Conservation (phyloP, 2,888 invertebrate genomes). For the Zeuzera pyrina region DNA sequence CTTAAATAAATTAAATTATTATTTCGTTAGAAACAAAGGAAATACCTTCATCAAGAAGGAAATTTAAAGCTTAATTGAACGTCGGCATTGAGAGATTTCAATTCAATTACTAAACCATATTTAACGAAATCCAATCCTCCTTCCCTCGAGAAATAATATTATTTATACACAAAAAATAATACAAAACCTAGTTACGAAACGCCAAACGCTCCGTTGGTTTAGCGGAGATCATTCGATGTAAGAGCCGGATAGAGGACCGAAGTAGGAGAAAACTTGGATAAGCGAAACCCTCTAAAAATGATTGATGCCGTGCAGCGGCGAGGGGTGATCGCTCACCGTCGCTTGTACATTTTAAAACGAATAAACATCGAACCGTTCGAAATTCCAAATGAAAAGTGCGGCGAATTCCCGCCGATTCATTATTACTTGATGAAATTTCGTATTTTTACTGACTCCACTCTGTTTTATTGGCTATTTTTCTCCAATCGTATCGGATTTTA, state of each 20-base stretch:
- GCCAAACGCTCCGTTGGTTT: slow-evolving; percentile 65
- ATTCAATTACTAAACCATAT: slow-evolving; percentile 74
- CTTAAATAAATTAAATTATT: slow-evolving; percentile 47
- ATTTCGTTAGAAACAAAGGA: slow-evolving; percentile 56
- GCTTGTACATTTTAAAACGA: slow-evolving; percentile 59
- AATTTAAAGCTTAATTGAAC: slow-evolving; percentile 70
- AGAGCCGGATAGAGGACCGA: slow-evolving; percentile 58
- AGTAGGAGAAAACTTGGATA: slow-evolving; percentile 68
- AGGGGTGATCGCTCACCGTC: slow-evolving; percentile 43
- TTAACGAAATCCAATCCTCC: slow-evolving; percentile 74
- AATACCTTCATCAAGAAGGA: slow-evolving; percentile 56
- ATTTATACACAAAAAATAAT: slow-evolving; percentile 73
- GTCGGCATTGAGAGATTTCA: slow-evolving; percentile 74
- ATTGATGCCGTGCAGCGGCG: slow-evolving; percentile 60
- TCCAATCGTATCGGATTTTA: slow-evolving; percentile 35
- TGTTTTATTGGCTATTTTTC: slow-evolving; percentile 32
- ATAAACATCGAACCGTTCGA: slow-evolving; percentile 65
- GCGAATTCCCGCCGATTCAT: slow-evolving; percentile 43
- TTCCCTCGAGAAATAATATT: slow-evolving; percentile 70
- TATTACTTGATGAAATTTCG: slow-evolving; percentile 42
- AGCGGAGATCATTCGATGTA: slow-evolving; percentile 68
- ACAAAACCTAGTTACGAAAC: slow-evolving; percentile 59
- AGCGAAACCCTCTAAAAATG: slow-evolving; percentile 73
- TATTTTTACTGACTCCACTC: slow-evolving; percentile 26
- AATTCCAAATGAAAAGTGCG: slow-evolving; percentile 61